These are phyloP conservation scores for Eucidaris tribuloides DNA, from an alignment of 35 echinoderm and acorn worm species.

Conservation along the genomic window DNA sequence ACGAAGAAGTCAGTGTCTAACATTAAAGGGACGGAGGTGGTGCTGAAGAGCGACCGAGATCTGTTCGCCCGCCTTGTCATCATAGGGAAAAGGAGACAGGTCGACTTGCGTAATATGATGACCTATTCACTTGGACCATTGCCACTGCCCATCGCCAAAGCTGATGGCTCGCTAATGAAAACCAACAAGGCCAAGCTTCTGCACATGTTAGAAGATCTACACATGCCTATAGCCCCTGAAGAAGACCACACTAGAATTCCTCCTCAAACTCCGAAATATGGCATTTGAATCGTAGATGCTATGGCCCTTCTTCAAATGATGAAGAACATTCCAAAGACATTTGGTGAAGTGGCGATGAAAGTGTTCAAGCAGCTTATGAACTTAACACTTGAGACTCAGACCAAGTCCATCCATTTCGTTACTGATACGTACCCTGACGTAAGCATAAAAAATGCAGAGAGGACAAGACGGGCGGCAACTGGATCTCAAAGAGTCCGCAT, in stretches of 20 bases:
- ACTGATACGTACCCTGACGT: conserved; percentile 57
- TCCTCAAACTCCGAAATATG: too few species aligned
- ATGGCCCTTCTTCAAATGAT: conserved; percentile 42
- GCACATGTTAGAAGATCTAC: neutral
- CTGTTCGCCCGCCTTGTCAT: conserved; percentile 53
- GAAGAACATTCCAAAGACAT: neutral
- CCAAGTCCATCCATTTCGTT: conserved; percentile 42
- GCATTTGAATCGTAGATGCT: conserved; percentile 29
- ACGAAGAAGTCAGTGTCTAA: conserved; percentile 4
- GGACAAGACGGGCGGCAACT: conserved; percentile 30
- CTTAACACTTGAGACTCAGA: neutral
- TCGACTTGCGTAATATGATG: conserved; percentile 34
- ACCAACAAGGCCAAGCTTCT: conserved; percentile 34
- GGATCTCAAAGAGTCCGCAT: conserved; percentile 30
- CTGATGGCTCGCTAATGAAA: conserved; percentile 29
- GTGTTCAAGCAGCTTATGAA: neutral
- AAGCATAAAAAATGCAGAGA: conserved; percentile 59
- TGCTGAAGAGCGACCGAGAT: conserved; percentile 28
- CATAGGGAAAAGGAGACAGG: conserved; percentile 7
- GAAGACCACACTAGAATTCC: neutral
- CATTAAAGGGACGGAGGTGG: conserved; percentile 54
- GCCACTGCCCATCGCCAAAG: conserved; percentile 27
- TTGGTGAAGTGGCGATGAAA: conserved; percentile 1
- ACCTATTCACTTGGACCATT: conserved; percentile 42
- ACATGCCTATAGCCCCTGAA: neutral